phyloP scores from a whole-genome alignment of 2,113 vertebrate species.

The Passerina amoena region DNA sequence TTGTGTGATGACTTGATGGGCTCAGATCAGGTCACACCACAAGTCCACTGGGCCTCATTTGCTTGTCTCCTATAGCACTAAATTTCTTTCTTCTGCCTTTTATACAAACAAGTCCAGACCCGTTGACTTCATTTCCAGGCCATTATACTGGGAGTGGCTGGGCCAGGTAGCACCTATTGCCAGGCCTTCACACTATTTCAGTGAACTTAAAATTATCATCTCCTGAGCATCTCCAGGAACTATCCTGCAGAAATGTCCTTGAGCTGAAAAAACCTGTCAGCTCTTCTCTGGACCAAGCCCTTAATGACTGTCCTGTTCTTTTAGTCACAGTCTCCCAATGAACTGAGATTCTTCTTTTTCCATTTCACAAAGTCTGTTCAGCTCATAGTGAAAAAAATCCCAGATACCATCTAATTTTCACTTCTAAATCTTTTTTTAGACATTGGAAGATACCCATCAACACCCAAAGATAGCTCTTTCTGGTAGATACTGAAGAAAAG shows the following conservation, averaged over 20 bases:
- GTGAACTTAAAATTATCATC: background rate
- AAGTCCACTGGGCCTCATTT: background rate
- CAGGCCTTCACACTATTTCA: background rate
- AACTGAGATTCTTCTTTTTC: background rate
- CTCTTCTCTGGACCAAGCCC: background rate
- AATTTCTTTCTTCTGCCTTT: background rate
- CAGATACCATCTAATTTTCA: background rate
- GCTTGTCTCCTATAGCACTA: background rate
- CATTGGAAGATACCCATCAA: background rate
- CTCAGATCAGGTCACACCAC: background rate
- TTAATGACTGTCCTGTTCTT: background rate
- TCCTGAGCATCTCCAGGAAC: background rate
- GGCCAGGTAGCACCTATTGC: background rate
- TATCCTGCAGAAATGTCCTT: background rate
- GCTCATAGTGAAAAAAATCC: background rate
- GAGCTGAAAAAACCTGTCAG: background rate
- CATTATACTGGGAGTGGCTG: background rate
- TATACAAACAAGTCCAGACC: background rate
- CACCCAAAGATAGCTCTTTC: background rate
- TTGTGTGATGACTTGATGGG: background rate
- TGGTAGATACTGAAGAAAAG: background rate
- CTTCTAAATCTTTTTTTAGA: background rate
- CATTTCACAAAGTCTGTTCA: background rate
- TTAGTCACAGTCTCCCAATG: background rate
- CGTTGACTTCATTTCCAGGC: background rate